Conservation (phyloP, 1,140 invertebrate genomes). For the Octopus sinensis region DNA sequence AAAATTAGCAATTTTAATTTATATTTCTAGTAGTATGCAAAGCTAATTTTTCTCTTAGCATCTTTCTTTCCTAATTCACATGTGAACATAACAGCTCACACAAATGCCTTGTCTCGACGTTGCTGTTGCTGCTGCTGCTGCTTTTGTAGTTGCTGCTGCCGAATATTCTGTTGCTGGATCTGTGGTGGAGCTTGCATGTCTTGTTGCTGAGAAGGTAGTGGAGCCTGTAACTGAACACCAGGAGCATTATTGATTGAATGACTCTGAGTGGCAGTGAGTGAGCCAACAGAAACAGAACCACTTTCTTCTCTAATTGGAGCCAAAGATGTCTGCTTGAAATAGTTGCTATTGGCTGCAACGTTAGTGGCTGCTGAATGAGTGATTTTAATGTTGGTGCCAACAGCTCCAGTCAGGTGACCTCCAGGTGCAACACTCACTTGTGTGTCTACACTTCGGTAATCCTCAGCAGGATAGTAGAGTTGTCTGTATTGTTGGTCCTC, state of each 20-base stretch:
- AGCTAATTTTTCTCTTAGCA: too few relatives aligned
- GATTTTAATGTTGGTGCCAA: slow-evolving; percentile 1
- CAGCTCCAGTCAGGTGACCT: background rate
- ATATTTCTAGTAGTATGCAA: too few relatives aligned
- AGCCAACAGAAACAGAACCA: slow-evolving; percentile 2
- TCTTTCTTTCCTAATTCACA: too few relatives aligned
- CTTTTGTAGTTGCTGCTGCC: background rate
- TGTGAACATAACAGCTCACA: background rate
- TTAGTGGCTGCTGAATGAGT: slow-evolving; percentile 2
- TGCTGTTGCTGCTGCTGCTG: background rate
- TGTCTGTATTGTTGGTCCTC: slow-evolving; percentile 48
- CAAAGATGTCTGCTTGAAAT: slow-evolving; percentile 4
- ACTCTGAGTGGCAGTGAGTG: background rate
- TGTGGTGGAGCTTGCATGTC: background rate
- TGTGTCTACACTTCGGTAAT: slow-evolving; percentile 34
- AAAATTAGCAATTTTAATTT: too few relatives aligned
- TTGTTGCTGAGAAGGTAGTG: background rate
- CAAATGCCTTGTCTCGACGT: background rate
- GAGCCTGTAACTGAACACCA: background rate
- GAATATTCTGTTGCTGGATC: background rate
- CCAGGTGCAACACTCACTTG: slow-evolving; percentile 1
- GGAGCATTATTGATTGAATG: slow-evolving; percentile 3
- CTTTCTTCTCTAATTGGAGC: background rate
- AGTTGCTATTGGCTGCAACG: background rate
- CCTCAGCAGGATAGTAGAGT: slow-evolving; percentile 46